These are phyloP conservation scores for Julus scanicus DNA, from an alignment of 2,888 invertebrate genomes.

Conservation along the genomic window DNA sequence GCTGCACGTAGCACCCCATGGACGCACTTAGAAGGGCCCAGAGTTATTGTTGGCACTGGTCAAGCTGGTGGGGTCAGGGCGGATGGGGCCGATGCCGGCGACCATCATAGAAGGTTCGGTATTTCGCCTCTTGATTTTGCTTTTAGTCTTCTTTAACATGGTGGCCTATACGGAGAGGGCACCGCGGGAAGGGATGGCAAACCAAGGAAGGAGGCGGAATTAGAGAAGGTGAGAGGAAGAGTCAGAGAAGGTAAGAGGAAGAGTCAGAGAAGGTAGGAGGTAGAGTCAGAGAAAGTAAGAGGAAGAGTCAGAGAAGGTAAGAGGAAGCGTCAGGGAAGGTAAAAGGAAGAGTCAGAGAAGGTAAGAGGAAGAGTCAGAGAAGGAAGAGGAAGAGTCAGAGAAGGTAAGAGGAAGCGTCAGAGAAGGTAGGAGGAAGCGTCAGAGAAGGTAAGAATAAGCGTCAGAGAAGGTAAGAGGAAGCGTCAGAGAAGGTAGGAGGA, in stretches of 20 bases:
- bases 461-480: not conserved
- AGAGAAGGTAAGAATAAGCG: not conserved
- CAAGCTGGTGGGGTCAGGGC: conserved; percentile 60
- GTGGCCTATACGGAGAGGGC: conserved; percentile 68
- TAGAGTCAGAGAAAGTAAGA: not conserved
- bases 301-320: not conserved
- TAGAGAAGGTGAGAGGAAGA: not conserved
- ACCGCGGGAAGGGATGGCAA: not conserved
- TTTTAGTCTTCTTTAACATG: conserved; percentile 71
- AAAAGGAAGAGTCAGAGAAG: not conserved
- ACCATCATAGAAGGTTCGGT: conserved; percentile 63
- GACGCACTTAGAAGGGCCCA: conserved; percentile 57
- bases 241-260: not conserved
- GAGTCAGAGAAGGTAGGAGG: not conserved
- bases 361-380: not conserved
- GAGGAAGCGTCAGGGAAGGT: not conserved
- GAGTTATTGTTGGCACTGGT: conserved; percentile 59
- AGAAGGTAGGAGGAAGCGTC: not conserved
- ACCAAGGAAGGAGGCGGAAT: not conserved
- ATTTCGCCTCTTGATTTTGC: conserved; percentile 69
- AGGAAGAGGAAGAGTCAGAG: not conserved
- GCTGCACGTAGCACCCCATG: not conserved
- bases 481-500: not conserved
- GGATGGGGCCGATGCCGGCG: conserved; percentile 60
- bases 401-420: not conserved